Conservation (phyloP, 2,888 invertebrate species). For the Lamellibrachia satsuma region DNA sequence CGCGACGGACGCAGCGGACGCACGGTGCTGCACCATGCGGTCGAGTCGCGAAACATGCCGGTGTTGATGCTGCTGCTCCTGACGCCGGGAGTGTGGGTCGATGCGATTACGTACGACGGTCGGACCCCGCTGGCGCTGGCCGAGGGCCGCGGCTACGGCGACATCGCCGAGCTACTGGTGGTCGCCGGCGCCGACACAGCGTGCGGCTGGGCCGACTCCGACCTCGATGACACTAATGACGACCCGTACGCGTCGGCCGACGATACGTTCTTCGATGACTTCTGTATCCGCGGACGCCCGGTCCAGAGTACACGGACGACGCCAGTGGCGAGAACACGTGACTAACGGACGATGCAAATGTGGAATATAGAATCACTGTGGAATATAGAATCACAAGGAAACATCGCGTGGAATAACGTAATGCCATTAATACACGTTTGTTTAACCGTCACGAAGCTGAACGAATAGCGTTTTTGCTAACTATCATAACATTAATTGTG, state of each 20-base stretch:
- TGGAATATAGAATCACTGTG: not conserved
- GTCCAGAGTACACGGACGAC: not conserved
- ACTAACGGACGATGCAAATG: no score
- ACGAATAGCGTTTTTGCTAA: not conserved
- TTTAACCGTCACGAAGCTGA: not conserved
- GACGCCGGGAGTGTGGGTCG: slow-evolving; percentile 28
- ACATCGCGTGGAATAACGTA: not conserved
- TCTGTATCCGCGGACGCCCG: not conserved
- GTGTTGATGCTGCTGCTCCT: not conserved
- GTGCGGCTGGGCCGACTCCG: slow-evolving; percentile 27
- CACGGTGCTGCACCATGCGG: slow-evolving; percentile 75
- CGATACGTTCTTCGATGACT: slow-evolving; percentile 17
- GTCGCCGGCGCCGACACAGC: slow-evolving; percentile 43
- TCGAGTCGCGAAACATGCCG: slow-evolving; percentile 58
- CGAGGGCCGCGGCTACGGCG: slow-evolving; percentile 44
- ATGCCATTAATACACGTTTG: not conserved
- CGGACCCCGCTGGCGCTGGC: slow-evolving; percentile 51
- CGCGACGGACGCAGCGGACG: slow-evolving; percentile 69
- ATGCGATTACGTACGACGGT: slow-evolving; percentile 52
- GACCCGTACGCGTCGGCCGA: not conserved
- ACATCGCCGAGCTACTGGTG: slow-evolving; percentile 42
- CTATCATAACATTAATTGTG: no score
- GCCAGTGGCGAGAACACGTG: not conserved
- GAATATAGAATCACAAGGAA: not conserved
- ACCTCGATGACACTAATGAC: slow-evolving; percentile 17